These are phyloP conservation scores for Garra rufa DNA, from an alignment of 2,113 vertebrate genomes.

Conservation along the genomic window DNA sequence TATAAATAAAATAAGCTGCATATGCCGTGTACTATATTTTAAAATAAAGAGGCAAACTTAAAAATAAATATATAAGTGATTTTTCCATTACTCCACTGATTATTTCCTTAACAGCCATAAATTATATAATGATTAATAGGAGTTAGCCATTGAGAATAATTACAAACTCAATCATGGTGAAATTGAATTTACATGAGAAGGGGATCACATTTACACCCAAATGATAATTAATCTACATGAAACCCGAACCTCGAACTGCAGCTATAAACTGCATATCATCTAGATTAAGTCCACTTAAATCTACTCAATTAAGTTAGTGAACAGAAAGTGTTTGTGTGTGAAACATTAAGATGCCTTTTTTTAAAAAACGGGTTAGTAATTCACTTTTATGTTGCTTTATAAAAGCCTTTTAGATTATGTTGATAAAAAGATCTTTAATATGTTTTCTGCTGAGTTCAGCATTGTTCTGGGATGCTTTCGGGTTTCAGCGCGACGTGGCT, in stretches of 20 bases:
- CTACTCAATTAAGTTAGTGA: background rate
- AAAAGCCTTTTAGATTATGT: background rate
- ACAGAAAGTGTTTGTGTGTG: background rate
- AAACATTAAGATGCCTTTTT: background rate
- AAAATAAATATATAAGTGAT: background rate
- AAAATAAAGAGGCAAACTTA: background rate
- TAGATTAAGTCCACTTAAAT: background rate
- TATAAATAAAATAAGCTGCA: background rate
- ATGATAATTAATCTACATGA: background rate
- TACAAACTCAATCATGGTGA: background rate
- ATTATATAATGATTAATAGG: background rate
- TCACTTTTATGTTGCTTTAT: background rate
- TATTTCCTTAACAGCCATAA: conserved; percentile 2
- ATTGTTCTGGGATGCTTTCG: background rate
- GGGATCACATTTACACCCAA: background rate
- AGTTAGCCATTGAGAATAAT: background rate
- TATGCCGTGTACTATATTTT: background rate
- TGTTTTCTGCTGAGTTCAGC: background rate
- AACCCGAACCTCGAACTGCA: background rate
- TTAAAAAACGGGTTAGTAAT: background rate
- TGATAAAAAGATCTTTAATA: background rate
- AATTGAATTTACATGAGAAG: background rate
- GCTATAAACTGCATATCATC: background rate
- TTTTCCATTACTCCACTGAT: background rate
- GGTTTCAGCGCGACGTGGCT: background rate